Evolutionary conservation across 2,797 vertebrate genomes (phyloP), one percentile per base, ranked within the genome.

Genomic region (Alauda arvensis): DNA sequence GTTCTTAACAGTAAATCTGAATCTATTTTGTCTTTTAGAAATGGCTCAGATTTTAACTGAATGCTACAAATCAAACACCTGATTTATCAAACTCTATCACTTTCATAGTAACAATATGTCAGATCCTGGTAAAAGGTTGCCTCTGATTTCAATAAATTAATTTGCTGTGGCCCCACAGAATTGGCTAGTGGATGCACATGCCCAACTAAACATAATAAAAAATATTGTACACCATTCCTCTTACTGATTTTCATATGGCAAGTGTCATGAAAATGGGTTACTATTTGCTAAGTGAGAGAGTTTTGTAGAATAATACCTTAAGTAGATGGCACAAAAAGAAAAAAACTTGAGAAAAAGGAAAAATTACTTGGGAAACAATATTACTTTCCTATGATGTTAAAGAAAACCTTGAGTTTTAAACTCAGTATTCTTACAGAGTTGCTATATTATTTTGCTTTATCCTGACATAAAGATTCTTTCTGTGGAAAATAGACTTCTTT

Each of bases 11-110:
- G 39, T 60, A 83, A 83, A 85, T 63, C 11, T 76, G 70, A 72
- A 90, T 66, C 33, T 75, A 29, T 75, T 89, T 72, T 85, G 45
- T 71, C 25, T 43, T 83, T 88, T 78, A 67, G 42, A 90, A 90
- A 45, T 53, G 12, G 2, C 26, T 28, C 1, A 6, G 70, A 86
- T 88, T 88, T 85, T 70, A 78, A 34, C 28, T 80, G 20, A 48
- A 23, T 69, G 15, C 25, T 46, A 29, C 2, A 3, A 75, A 56
- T 86, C 55, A 69, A 77, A 85, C 18, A 46, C 42, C 39, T 88
- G 66, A 85, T 85, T 88, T 88, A 40, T 78, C 60, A 67, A 77
- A 49, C 42, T 33, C 1, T 51, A 29, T 77, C 49, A 56, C 31
- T 78, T 89, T 63, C 3, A 0, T 66, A 49, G 39, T 49, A 72